Percentiles rank a stretch among this genome's conserved stretches.
Evolutionary conservation across 2,888 invertebrate genomes (phyloP).

Genomic region (Cephus sareptanus): DNA sequence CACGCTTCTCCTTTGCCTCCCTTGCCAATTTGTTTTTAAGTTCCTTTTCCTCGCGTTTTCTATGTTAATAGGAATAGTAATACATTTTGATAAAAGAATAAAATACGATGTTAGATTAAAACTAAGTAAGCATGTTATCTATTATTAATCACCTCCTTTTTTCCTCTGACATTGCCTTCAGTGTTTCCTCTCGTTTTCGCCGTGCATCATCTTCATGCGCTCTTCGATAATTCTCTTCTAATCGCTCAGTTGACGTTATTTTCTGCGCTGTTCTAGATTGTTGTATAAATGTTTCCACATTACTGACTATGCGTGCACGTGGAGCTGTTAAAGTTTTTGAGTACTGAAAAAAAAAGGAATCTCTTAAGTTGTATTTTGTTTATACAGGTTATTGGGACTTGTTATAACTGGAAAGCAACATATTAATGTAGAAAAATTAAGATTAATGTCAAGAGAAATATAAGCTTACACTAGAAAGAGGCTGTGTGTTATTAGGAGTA

Average conservation of each 20-base stretch:
- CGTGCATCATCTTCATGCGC: slow-evolving; percentile 68
- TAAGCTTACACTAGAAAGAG: slow-evolving; percentile 33
- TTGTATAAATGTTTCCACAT: slow-evolving; percentile 46
- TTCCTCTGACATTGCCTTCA: slow-evolving; percentile 71
- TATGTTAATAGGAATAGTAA: slow-evolving; percentile 20
- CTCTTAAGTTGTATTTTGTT: neutral
- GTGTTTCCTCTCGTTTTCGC: slow-evolving; percentile 72
- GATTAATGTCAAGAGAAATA: neutral
- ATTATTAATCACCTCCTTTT: slow-evolving; percentile 66
- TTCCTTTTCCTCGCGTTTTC: slow-evolving; percentile 71
- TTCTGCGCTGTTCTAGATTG: slow-evolving; percentile 55
- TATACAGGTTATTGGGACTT: neutral
- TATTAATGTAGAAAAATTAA: neutral
- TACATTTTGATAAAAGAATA: neutral
- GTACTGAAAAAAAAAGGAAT: slow-evolving; percentile 34
- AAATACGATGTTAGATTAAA: neutral
- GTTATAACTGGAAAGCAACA: neutral
- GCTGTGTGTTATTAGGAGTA: slow-evolving; percentile 47
- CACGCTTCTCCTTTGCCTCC: slow-evolving; percentile 67
- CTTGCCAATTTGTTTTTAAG: slow-evolving; percentile 68
- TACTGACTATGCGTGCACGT: slow-evolving; percentile 56
- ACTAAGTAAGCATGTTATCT: neutral
- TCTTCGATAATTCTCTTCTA: slow-evolving; percentile 58
- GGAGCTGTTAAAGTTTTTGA: slow-evolving; percentile 56
- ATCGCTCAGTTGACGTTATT: slow-evolving; percentile 47